These are phyloP conservation scores for Tamias sibiricus DNA, from an alignment of 2,113 vertebrate species.

Conservation along the genomic window DNA sequence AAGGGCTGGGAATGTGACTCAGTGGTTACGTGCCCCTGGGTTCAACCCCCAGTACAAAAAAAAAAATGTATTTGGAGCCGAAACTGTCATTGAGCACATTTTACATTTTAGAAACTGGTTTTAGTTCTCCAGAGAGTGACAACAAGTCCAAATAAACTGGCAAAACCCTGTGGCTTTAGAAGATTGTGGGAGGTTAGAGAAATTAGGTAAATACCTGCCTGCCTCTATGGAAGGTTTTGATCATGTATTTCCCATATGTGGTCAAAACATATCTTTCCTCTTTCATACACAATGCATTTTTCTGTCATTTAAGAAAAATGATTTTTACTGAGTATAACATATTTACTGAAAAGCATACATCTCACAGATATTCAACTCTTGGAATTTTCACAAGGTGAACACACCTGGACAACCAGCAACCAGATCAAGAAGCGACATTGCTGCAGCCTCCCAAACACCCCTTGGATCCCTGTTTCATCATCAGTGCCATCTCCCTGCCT, in stretches of 20 bases:
- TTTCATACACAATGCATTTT: not conserved
- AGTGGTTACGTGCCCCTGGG: no score
- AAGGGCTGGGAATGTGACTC: no score
- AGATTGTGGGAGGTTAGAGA: not conserved
- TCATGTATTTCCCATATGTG: not conserved
- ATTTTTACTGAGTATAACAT: not conserved
- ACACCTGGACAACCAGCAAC: not conserved
- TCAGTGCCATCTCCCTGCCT: not conserved
- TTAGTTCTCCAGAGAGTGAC: not conserved
- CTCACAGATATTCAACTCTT: not conserved
- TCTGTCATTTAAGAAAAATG: not conserved
- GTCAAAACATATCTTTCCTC: not conserved
- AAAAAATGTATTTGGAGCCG: not conserved
- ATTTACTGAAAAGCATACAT: not conserved
- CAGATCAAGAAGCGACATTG: not conserved
- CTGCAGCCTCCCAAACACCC: not conserved
- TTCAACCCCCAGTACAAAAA: no score
- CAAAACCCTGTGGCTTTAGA: not conserved
- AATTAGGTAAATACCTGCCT: not conserved
- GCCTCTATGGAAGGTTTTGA: not conserved
- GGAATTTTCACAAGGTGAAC: not conserved
- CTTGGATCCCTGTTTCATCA: not conserved
- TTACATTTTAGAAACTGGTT: not conserved
- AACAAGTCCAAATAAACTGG: not conserved
- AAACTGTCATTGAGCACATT: not conserved